Percentiles rank a stretch among this genome's conserved stretches.
Evolutionary conservation across 2,797 vertebrate species (phyloP).

Genomic region (Leuciscus waleckii): DNA sequence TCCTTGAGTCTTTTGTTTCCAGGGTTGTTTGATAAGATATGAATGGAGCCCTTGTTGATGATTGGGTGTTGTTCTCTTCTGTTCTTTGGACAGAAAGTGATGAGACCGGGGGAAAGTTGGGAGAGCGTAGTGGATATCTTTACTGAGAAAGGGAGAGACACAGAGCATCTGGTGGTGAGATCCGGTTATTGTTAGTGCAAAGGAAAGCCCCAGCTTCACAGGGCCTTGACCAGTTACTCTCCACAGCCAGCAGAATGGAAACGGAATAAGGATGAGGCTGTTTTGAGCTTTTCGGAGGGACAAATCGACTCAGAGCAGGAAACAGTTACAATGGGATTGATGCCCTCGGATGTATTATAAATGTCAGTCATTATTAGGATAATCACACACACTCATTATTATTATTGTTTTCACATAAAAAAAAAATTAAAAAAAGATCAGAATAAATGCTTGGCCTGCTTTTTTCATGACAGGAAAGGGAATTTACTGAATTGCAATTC

Average conservation of each 20-base stretch:
- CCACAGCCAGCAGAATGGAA: slow-evolving; percentile 45
- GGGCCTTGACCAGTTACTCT: slow-evolving; percentile 64
- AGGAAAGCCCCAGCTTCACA: slow-evolving; percentile 54
- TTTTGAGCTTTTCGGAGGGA: slow-evolving; percentile 38
- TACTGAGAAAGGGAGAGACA: slow-evolving; percentile 21
- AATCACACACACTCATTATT: slow-evolving; percentile 18
- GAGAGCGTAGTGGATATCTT: slow-evolving; percentile 3
- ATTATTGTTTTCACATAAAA: neutral
- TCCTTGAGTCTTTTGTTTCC: slow-evolving; percentile 26
- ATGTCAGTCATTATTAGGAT: slow-evolving; percentile 36
- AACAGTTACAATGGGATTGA: slow-evolving; percentile 41
- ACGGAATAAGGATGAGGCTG: slow-evolving; percentile 51
- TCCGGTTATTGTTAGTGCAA: slow-evolving; percentile 67
- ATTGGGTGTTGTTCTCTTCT: slow-evolving; percentile 48
- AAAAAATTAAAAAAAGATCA: neutral
- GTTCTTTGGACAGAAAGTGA: slow-evolving; percentile 40
- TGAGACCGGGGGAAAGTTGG: slow-evolving; percentile 17
- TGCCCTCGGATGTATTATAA: slow-evolving; percentile 29
- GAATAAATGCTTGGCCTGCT: neutral
- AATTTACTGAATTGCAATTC: neutral
- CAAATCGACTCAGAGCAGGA: slow-evolving; percentile 54
- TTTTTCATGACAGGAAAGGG: neutral
- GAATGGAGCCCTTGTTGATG: slow-evolving; percentile 45
- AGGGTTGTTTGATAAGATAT: slow-evolving; percentile 56
- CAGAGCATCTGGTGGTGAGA: slow-evolving; percentile 58